phyloP scores from a whole-genome alignment of 2,113 vertebrate species.

The Myiopsitta monachus region DNA sequence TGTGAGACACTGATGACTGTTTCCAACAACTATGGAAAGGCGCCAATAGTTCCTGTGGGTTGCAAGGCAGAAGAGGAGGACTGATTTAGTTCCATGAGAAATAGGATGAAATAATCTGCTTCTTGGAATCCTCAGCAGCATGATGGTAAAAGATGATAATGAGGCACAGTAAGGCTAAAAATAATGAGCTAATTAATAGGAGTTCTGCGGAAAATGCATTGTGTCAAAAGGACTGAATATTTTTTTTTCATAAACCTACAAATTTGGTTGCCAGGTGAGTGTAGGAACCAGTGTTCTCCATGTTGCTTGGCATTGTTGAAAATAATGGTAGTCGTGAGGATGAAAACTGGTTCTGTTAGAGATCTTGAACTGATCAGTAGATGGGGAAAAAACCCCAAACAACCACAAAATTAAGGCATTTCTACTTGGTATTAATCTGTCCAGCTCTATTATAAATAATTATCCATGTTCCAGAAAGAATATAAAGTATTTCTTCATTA shows the following conservation, averaged over 20 bases:
- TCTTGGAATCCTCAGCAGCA: neutral
- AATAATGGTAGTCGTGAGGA: neutral
- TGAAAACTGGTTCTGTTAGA: neutral
- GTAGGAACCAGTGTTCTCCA: neutral
- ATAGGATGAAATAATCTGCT: neutral
- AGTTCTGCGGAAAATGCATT: neutral
- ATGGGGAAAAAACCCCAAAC: neutral
- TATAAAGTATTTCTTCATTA: neutral
- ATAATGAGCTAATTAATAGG: neutral
- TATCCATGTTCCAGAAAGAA: neutral
- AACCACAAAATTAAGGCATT: neutral
- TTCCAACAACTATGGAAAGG: neutral
- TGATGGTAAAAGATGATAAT: neutral
- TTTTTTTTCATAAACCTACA: neutral
- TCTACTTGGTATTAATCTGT: neutral
- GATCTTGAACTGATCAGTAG: neutral
- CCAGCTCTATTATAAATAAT: neutral
- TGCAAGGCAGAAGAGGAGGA: neutral
- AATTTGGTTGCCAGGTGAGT: neutral
- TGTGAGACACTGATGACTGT: neutral
- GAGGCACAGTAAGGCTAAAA: neutral
- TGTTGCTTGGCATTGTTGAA: neutral
- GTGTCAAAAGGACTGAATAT: neutral
- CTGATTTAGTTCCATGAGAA: neutral
- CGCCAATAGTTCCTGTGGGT: neutral